phyloP scores from a whole-genome alignment of 2,888 invertebrate species.

The Ectemnius lituratus region DNA sequence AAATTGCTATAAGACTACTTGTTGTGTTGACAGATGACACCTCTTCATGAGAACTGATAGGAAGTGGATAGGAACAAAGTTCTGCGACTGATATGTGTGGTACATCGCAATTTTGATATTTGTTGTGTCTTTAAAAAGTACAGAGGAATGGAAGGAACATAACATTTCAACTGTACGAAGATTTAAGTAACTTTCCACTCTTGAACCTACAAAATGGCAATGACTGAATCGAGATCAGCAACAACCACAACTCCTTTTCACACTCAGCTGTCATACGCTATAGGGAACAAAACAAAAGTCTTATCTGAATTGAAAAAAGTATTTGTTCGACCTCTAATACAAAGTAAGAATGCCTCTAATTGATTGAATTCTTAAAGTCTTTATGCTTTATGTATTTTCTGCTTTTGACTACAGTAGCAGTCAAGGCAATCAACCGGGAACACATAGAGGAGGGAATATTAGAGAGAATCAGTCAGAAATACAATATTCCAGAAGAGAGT shows the following conservation, averaged over 20 bases:
- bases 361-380: not conserved
- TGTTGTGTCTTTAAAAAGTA: too few relatives aligned
- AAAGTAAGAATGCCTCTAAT: slow-evolving; percentile 62
- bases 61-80: too few relatives aligned
- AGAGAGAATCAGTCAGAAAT: slow-evolving; percentile 72
- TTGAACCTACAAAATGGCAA: not conserved
- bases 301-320: slow-evolving; percentile 70
- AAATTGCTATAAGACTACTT: too few relatives aligned
- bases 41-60: too few relatives aligned
- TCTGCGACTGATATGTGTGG: too few relatives aligned
- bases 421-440: slow-evolving; percentile 72
- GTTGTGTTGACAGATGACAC: too few relatives aligned
- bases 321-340: slow-evolving; percentile 70
- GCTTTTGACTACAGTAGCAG: slow-evolving; percentile 64
- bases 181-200: too few relatives aligned
- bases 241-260: slow-evolving; percentile 65
- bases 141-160: too few relatives aligned
- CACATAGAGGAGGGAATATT: slow-evolving; percentile 72
- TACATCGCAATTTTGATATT: too few relatives aligned
- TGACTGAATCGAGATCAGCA: slow-evolving; percentile 16
- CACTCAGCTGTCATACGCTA: slow-evolving; percentile 62
- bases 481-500: slow-evolving; percentile 73
- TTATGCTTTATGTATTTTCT: too few relatives aligned
- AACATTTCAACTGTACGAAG: too few relatives aligned
- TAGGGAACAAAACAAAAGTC: slow-evolving; percentile 68